Base-by-base conservation (phyloP, 2,888 invertebrate species). In the Heteromurus nitidus region DNA sequence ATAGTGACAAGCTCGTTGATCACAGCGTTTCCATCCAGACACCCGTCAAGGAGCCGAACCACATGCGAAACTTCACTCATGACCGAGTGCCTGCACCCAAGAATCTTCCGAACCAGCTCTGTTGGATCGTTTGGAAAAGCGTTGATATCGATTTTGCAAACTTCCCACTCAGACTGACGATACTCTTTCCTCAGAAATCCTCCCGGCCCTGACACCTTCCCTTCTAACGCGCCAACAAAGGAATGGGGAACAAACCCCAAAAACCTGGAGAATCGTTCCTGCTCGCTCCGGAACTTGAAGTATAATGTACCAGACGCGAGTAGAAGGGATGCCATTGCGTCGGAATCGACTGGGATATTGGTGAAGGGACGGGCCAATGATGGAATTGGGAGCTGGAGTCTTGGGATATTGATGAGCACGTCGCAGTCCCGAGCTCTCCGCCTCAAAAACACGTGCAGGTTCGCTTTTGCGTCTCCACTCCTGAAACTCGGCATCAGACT, bases 211-310 rank as follows among this genome's bases (percentile, higher is more conserved):
- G 42, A 42, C 42, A 42, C 13, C 42, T 42, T 22, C 24, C 13
- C n/a, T 2, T 44, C 7, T 22, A 42, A 67, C 16, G 47, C n/a
- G n/a, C n/a, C n/a, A n/a, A n/a, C n/a, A n/a, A n/a, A n/a, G n/a
- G n/a, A n/a, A n/a, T n/a, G n/a, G n/a, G n/a, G n/a, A n/a, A n/a
- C n/a, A n/a, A n/a, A n/a, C n/a, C n/a, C n/a, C 0, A 80, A 26
- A 36, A 73, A 80, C 24, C n/a, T 44, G 0, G 72, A 72, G 36
- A 80, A 72, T 16, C 72, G 58, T n/a, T 58, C 64, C 24, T 73
- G 58, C 28, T 80, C 80, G 16, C 28, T 62, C 20, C 1, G n/a
- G 18, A 44, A n/a, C 28, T 24, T 2, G 24, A 42, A 75, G 26
- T 75, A 75, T 28, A 75, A 55, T 7, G 22, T 65, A 28, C 55